Conservation (phyloP, 2,113 vertebrate genomes). For the Phalacrocorax carbo region DNA sequence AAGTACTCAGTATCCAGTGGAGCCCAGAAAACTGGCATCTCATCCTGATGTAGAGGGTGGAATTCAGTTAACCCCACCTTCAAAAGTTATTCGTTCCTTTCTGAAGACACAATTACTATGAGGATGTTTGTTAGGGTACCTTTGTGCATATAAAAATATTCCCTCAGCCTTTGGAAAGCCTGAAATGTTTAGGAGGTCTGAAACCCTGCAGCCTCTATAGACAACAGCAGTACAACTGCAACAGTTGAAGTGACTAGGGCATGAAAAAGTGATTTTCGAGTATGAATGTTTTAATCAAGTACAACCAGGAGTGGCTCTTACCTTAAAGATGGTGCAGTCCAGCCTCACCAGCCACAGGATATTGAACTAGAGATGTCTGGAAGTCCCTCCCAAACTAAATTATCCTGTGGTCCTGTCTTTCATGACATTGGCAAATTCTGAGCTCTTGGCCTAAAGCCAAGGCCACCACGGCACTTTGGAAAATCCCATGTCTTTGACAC, state of each 20-base stretch:
- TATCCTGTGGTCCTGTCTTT: background rate
- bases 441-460: background rate
- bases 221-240: background rate
- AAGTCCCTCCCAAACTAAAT: background rate
- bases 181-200: background rate
- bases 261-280: background rate
- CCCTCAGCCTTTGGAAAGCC: background rate
- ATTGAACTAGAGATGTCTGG: background rate
- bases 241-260: background rate
- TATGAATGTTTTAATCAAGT: background rate
- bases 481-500: background rate
- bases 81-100: background rate
- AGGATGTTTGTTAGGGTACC: background rate
- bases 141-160: background rate
- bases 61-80: background rate
- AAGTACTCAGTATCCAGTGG: background rate
- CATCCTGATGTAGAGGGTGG: background rate
- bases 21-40: background rate
- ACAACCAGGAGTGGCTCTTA: background rate
- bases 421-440: background rate
- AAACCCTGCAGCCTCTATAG: background rate
- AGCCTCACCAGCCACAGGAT: background rate
- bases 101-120: background rate
- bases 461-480: accelerated
- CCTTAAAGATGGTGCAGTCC: background rate